Percentiles rank a stretch among this genome's conserved stretches.
Evolutionary conservation across 1,140 invertebrate genomes (phyloP).

Genomic region (Eriocheir sinensis): DNA sequence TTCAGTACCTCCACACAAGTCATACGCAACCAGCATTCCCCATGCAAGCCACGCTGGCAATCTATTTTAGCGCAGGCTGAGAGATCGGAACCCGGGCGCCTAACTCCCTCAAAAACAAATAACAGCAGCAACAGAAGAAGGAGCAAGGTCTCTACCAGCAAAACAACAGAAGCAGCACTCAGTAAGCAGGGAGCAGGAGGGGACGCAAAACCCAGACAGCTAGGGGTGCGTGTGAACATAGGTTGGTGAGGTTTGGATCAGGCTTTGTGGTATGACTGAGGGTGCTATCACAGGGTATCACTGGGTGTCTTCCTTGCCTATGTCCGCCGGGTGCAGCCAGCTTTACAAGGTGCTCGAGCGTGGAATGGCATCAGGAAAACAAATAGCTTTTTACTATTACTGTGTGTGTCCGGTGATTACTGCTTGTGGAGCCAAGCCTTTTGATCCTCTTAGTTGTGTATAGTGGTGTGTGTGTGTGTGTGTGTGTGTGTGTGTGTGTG

Average conservation of each 20-base stretch:
- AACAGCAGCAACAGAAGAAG: constrained; percentile 13
- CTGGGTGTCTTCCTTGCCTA: neutral
- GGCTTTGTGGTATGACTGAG: constrained; percentile 2
- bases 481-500: too few species aligned
- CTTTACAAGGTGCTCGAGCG: too few species aligned
- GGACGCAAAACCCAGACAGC: constrained; percentile 43
- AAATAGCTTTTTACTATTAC: too few species aligned
- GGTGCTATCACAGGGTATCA: neutral
- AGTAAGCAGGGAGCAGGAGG: constrained; percentile 35
- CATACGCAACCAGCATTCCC: constrained; percentile 64
- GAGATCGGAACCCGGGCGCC: neutral
- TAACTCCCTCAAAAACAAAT: neutral
- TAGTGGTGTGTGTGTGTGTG: neutral
- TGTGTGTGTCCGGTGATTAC: too few species aligned
- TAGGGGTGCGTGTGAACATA: constrained; percentile 39
- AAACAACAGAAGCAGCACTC: constrained; percentile 42
- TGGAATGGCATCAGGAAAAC: too few species aligned
- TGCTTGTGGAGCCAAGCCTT: neutral
- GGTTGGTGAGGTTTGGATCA: constrained; percentile 63
- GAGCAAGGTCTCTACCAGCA: neutral
- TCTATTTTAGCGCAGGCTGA: neutral
- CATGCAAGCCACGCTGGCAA: constrained; percentile 52
- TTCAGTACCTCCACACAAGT: constrained; percentile 71
- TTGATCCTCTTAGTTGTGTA: neutral
- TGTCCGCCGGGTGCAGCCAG: too few species aligned